Conservation (phyloP, 2,797 vertebrate genomes). For the Loris lydekkerianus region DNA sequence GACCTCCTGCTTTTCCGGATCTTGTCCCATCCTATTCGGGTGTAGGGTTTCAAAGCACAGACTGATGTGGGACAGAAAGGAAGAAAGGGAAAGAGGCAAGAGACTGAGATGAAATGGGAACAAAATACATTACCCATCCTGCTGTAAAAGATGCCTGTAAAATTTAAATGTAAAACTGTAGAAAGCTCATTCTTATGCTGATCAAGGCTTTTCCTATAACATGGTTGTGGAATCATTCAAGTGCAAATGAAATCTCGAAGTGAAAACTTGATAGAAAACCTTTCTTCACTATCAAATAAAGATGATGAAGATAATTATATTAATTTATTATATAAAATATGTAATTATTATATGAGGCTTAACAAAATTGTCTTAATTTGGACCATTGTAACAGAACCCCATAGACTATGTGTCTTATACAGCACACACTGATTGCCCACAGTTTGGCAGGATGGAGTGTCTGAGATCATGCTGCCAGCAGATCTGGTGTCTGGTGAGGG, state of each 20-base stretch:
- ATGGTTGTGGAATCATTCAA: not conserved
- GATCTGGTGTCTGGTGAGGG: not conserved
- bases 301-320: not conserved
- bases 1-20: not conserved
- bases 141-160: not conserved
- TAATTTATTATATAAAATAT: not conserved
- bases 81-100: not conserved
- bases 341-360: not conserved
- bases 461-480: not conserved
- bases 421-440: not conserved
- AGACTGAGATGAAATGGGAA: not conserved
- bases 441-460: not conserved
- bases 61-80: not conserved
- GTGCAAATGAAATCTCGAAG: not conserved
- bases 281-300: conserved; percentile 40
- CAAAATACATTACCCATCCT: not conserved
- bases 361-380: not conserved
- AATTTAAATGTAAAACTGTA: not conserved
- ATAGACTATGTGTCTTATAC: not conserved
- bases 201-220: not conserved
- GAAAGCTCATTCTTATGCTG: not conserved
- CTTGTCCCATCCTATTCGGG: not conserved
- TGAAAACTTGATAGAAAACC: not conserved
- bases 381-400: not conserved
- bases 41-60: not conserved